Base-by-base conservation (phyloP, 2,113 vertebrate genomes). In the Haliaeetus leucogaster region DNA sequence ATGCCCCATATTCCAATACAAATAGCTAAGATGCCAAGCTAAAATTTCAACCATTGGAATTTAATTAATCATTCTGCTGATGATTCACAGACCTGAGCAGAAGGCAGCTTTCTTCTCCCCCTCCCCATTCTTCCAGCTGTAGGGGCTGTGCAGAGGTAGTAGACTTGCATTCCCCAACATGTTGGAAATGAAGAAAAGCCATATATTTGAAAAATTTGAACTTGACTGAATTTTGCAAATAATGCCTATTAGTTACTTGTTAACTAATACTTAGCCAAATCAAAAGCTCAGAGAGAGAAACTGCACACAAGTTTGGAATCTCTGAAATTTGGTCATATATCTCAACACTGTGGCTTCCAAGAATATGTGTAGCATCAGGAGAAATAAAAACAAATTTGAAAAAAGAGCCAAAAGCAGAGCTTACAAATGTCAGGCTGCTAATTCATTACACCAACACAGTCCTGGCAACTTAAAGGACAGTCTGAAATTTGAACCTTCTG, bases 41-140 rank as follows among this genome's bases (percentile, higher is more conserved):
- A 86, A 83, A 67, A 82, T 95, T 92, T 83, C 58, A 80, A 12
- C 67, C 68, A 27, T 13, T 63, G 92, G 76, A 95, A 88, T 95
- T 77, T 43, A 93, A 74, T 90, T 80, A 71, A 74, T 84, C 52
- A 42, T 81, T 91, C 68, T 89, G 59, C 30, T 92, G 55, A 55
- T 83, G 85, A 94, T 67, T 78, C 72, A 86, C 62, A 68, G 36
- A 72, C 55, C 89, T 94, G 90, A 97, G 78, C 79, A 95, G 92
- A 97, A 96, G 89, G 76, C 85, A 96, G 63, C 79, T 95, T 95
- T 91, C 56, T 90, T 93, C 81, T 81, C 47, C 79, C 27, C 2
- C 6, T 62, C 16, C 13, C 42, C 3, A 0, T 66, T 84, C 63
- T 66, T 91, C 29, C 56, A 95, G 53, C 47, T 63, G n/a, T 9